Evolutionary conservation across 2,113 vertebrate species (phyloP), one percentile per base, ranked within the genome.

Genomic region (Cynocephalus volans): DNA sequence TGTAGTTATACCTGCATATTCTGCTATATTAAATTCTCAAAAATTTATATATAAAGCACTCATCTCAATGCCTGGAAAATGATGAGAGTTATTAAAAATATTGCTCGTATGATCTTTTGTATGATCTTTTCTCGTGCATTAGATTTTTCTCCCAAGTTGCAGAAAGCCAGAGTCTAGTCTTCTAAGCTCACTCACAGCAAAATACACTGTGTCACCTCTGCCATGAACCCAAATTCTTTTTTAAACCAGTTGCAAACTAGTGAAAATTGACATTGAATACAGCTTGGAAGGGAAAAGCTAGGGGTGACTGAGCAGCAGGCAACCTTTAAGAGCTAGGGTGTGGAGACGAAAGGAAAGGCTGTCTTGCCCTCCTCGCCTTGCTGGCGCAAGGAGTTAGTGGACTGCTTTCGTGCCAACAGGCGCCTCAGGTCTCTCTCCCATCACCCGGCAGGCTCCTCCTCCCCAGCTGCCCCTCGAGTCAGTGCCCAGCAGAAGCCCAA

Each of bases 391-490:
- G 36, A 65, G 45, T 17, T 67, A 72, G 69, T 17, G 45, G n/a
- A 12, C 72, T 83, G 15, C 75, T 58, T 23, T 18, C 41, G 6
- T 60, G 67, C 75, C 88, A 88, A n/a, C 52, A 65, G 48, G 26
- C 72, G 76, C 28, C 41, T 93, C 62, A 52, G 87, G 62, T 56
- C 58, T 86, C 64, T 81, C 89, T 72, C 52, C 45, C 77, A 75
- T 91, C 93, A 58, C 64, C 65, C 54, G 45, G 86, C 50, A 54
- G 69, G 52, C 73, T 64, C 77, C 87, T 95, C 92, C 85, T 65
- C 50, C 36, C 85, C 96, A 97, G 90, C 88, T 97, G 96, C 76
- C 64, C 94, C 80, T 96, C 52, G 88, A 76, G 72, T 97, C 90
- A 83, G 70, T 90, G 90, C 83, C 69, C 97, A 96, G 93, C 81